Conservation (phyloP, 2,113 vertebrate genomes). For the Bostrychus sinensis region DNA sequence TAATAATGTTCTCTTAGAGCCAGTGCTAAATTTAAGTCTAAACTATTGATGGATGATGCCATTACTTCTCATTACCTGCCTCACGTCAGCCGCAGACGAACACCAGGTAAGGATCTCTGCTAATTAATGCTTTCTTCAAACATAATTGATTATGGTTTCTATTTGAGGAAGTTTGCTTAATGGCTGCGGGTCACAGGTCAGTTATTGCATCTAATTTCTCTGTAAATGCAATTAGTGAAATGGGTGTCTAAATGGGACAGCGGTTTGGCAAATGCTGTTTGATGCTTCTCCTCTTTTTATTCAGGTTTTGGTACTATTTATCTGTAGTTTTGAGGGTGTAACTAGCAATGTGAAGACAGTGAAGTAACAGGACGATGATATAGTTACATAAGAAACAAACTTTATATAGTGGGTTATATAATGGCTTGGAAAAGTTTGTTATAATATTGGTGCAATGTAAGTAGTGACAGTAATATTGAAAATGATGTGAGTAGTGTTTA, state of each 20-base stretch:
- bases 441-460: no score
- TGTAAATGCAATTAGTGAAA: not conserved
- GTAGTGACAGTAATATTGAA: no score
- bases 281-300: not conserved
- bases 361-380: no score
- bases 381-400: no score
- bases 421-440: no score
- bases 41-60: conserved; percentile 31
- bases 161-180: conserved; percentile 31
- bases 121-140: conserved; percentile 27
- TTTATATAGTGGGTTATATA: no score
- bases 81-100: conserved; percentile 14
- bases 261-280: not conserved
- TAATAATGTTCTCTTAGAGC: conserved; percentile 3
- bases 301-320: no score
- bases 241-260: not conserved
- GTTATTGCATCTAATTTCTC: conserved; percentile 8
- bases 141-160: conserved; percentile 33
- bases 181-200: conserved; percentile 22
- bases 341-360: no score
- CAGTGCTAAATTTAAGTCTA: conserved; percentile 27
- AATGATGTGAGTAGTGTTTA: no score
- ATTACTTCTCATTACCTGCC: conserved; percentile 15
- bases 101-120: conserved; percentile 17
- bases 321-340: no score